Percentiles rank a stretch among this genome's conserved stretches.
Conservation (phyloP, 2,888 invertebrate genomes). For the Penaeus monodon region DNA sequence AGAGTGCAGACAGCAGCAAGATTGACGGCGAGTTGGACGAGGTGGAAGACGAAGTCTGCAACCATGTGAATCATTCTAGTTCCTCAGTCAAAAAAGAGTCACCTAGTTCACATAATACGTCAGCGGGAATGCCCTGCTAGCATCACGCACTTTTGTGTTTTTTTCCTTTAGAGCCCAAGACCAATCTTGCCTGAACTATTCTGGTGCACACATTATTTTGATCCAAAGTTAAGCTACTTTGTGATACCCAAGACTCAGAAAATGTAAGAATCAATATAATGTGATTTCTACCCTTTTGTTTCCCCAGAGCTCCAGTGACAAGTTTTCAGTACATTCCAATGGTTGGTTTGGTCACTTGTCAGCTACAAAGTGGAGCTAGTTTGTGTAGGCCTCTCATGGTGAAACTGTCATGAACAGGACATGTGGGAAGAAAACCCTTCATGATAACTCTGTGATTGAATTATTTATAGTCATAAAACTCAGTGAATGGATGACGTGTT, state of each 20-base stretch:
- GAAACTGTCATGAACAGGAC: slow-evolving; percentile 10
- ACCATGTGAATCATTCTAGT: slow-evolving; percentile 53
- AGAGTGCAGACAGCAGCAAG: slow-evolving; percentile 12
- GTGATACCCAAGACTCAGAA: slow-evolving; percentile 27
- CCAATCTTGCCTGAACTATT: too few species aligned
- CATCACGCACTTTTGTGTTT: slow-evolving; percentile 32
- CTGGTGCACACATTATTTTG: too few species aligned
- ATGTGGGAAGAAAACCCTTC: slow-evolving; percentile 1
- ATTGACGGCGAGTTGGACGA: slow-evolving; percentile 12
- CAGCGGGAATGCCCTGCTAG: slow-evolving; percentile 54
- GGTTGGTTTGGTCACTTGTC: slow-evolving; percentile 42
- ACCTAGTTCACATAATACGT: slow-evolving; percentile 34
- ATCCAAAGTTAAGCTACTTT: slow-evolving; percentile 36
- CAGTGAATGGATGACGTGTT: slow-evolving; percentile 15
- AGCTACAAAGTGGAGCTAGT: slow-evolving; percentile 26
- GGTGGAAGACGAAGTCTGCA: slow-evolving; percentile 41
- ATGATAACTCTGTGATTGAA: slow-evolving; percentile 52
- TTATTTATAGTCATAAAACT: slow-evolving; percentile 39
- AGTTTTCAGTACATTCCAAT: slow-evolving; percentile 53
- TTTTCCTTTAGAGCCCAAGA: slow-evolving; percentile 18
- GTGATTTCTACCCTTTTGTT: slow-evolving; percentile 15
- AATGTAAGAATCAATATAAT: slow-evolving; percentile 11
- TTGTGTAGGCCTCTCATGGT: slow-evolving; percentile 23
- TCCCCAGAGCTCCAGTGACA: slow-evolving; percentile 29
- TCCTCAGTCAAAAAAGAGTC: slow-evolving; percentile 44